Conservation (phyloP, 2,113 vertebrate genomes). For the Leucoraja erinaceus region DNA sequence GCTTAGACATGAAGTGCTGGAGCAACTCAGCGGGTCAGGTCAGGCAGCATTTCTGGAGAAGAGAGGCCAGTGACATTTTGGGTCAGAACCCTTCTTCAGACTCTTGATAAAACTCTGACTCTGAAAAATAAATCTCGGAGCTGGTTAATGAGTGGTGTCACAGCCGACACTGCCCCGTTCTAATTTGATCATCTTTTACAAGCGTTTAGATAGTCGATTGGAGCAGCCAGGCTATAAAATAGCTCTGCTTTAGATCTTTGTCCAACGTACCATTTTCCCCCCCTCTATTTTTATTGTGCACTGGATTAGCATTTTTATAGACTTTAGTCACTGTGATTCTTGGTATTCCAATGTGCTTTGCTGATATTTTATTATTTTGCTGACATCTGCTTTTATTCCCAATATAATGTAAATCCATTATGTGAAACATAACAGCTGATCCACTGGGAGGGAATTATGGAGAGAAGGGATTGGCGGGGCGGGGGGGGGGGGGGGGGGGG, state of each 20-base stretch:
- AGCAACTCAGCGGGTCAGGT: too few species aligned
- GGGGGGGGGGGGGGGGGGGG: background rate
- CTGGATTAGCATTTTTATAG: constrained; percentile 37
- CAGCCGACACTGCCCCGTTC: background rate
- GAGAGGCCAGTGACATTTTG: too few species aligned
- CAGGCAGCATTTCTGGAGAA: too few species aligned
- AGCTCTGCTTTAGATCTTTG: constrained; percentile 6
- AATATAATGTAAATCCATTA: background rate
- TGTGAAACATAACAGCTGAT: too few species aligned
- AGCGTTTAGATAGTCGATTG: background rate
- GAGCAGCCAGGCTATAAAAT: background rate
- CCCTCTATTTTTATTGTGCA: background rate
- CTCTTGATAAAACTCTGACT: too few species aligned
- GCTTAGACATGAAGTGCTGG: too few species aligned
- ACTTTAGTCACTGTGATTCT: background rate
- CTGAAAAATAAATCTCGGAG: too few species aligned
- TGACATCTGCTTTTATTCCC: background rate
- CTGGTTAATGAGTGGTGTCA: background rate
- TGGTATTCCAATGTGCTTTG: background rate
- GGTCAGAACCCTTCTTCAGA: too few species aligned
- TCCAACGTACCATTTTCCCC: constrained; percentile 10
- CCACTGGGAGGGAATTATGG: background rate
- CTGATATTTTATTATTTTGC: constrained; percentile 5
- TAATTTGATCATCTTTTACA: constrained; percentile 23
- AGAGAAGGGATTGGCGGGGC: background rate